These are phyloP conservation scores for Anagyrus pseudococci DNA, from an alignment of 2,888 invertebrate species.

Conservation along the genomic window DNA sequence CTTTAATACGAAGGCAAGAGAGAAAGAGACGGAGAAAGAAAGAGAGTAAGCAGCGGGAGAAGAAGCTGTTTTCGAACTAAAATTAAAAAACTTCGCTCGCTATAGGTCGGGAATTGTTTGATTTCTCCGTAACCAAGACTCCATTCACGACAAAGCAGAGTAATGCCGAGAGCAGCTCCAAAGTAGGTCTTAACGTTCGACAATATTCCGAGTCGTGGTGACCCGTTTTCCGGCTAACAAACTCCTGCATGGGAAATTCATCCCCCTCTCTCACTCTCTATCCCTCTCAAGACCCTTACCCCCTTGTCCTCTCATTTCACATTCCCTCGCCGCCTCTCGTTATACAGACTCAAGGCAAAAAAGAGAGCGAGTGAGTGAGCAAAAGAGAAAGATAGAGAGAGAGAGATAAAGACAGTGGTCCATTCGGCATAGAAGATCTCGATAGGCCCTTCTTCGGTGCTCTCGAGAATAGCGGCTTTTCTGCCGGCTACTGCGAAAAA, in stretches of 20 bases:
- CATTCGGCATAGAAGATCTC: no score
- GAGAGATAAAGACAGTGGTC: no score
- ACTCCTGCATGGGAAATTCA: conserved; percentile 8
- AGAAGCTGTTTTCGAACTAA: background rate
- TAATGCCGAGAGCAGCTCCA: background rate
- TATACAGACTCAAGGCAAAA: no score
- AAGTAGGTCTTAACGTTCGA: background rate
- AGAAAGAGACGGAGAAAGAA: background rate
- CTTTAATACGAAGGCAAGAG: background rate
- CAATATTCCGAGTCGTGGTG: background rate
- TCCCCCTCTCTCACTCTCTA: conserved; percentile 3
- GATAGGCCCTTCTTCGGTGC: no score
- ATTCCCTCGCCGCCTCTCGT: no score
- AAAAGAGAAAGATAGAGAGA: no score
- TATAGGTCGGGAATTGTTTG: conserved; percentile 3
- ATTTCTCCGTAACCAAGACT: background rate
- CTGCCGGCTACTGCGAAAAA: no score
- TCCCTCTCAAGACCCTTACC: no score
- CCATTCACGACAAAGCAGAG: background rate
- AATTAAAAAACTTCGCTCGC: background rate
- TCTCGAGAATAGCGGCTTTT: no score
- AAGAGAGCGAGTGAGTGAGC: no score
- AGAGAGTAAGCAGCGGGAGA: background rate
- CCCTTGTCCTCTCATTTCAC: no score
- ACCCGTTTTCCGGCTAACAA: conserved; percentile 19